A percentile compares a stretch with the other conserved stretches of the same genome.
Evolutionary conservation across 2,888 invertebrate species (phyloP).

Genomic region (Diachrysia chrysitis): DNA sequence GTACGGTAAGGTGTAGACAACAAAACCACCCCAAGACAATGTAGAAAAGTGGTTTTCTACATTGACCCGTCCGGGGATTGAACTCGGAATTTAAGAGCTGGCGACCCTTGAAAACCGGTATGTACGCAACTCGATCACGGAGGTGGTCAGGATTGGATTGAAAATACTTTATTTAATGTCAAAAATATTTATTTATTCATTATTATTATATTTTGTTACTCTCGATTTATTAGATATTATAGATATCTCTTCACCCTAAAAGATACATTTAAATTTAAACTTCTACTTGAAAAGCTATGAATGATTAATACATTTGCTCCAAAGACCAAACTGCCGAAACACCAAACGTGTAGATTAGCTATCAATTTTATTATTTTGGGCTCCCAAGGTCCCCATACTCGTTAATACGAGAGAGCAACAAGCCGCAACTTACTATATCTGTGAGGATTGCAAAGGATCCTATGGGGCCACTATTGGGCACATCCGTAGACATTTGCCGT

Average conservation of each 20-base stretch:
- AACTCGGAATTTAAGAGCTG: too few species aligned
- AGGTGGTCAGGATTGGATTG: too few species aligned
- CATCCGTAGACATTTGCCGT: constrained; percentile 23
- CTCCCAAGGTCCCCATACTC: constrained; percentile 22
- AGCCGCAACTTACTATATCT: constrained; percentile 30
- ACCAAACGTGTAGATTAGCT: constrained; percentile 6
- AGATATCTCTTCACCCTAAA: too few species aligned
- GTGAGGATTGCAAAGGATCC: constrained; percentile 26
- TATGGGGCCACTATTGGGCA: constrained; percentile 29
- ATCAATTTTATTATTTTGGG: constrained; percentile 20
- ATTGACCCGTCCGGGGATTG: too few species aligned
- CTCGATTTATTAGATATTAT: too few species aligned
- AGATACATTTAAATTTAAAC: too few species aligned
- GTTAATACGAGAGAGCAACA: constrained; percentile 38
- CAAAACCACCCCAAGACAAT: too few species aligned
- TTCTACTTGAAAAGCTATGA: too few species aligned
- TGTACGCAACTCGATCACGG: too few species aligned
- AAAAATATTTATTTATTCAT: background rate
- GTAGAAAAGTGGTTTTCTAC: too few species aligned
- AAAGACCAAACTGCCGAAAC: background rate
- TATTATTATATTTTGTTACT: background rate
- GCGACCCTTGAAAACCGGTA: too few species aligned
- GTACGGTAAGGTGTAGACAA: too few species aligned
- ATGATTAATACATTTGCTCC: background rate
- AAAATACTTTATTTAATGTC: background rate